Conservation (phyloP, 2,113 vertebrate species). For the Brachirus orientalis region DNA sequence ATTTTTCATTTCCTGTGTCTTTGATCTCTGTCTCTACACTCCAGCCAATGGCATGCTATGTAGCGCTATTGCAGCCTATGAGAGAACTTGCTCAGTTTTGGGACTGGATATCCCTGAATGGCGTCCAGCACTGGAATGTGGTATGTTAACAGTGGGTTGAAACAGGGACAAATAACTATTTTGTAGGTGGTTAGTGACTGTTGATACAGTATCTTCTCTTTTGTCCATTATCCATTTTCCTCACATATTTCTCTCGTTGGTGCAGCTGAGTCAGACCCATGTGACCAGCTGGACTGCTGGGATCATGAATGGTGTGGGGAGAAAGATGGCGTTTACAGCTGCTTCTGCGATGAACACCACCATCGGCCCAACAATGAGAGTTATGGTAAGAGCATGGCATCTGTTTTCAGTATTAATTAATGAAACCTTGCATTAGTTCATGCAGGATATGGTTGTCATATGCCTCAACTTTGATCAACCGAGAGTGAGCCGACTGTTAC, state of each 20-base stretch:
- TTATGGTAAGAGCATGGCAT: constrained; percentile 48
- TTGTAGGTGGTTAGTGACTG: too few species aligned
- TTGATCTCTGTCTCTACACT: constrained; percentile 68
- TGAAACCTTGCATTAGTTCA: too few species aligned
- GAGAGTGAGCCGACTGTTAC: too few species aligned
- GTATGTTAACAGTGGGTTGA: constrained; percentile 34
- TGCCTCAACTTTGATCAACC: too few species aligned
- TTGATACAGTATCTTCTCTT: too few species aligned
- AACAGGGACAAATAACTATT: neutral
- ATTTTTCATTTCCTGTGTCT: constrained; percentile 61
- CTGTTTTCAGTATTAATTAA: too few species aligned
- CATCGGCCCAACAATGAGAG: constrained; percentile 36
- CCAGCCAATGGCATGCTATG: constrained; percentile 65
- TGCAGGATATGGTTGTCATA: too few species aligned
- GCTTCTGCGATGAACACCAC: constrained; percentile 71
- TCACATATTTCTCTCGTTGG: neutral
- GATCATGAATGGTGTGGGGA: constrained; percentile 77
- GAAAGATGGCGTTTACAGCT: constrained; percentile 69
- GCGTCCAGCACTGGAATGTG: constrained; percentile 48
- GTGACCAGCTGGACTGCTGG: constrained; percentile 65
- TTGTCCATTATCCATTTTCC: neutral
- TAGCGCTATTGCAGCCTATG: constrained; percentile 62
- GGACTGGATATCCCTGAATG: constrained; percentile 56
- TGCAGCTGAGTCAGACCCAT: constrained; percentile 62
- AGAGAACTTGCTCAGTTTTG: constrained; percentile 46